Evolutionary conservation across 2,797 vertebrate species (phyloP).

Genomic region (Neosilurus hyrtlii): DNA sequence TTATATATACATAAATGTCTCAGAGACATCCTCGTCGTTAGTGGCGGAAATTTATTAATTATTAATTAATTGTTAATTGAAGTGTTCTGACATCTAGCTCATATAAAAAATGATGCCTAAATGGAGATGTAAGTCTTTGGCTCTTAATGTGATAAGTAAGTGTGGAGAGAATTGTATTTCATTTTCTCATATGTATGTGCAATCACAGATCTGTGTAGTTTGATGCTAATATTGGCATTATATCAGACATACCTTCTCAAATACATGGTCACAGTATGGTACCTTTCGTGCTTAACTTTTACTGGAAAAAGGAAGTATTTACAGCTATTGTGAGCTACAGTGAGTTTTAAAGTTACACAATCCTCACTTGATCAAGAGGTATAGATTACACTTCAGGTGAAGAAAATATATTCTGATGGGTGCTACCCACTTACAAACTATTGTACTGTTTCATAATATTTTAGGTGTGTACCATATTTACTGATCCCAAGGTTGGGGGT

Average conservation of each 20-base stretch:
- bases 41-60: too few relatives aligned
- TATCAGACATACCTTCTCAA: not conserved
- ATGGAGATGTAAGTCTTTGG: not conserved
- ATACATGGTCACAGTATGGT: not conserved
- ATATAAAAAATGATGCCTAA: not conserved
- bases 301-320: not conserved
- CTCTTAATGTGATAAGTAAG: not conserved
- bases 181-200: not conserved
- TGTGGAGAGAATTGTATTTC: not conserved
- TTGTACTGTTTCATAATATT: not conserved
- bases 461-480: not conserved
- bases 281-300: not conserved
- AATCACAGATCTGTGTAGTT: not conserved
- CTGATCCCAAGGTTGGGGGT: too few relatives aligned
- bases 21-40: too few relatives aligned
- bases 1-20: too few relatives aligned
- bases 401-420: not conserved
- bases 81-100: not conserved
- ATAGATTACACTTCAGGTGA: not conserved
- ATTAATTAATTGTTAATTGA: not conserved
- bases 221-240: not conserved
- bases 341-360: not conserved
- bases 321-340: not conserved
- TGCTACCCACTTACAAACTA: not conserved
- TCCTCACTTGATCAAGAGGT: not conserved